A percentile compares a stretch with the other conserved stretches of the same genome.
Evolutionary conservation across 1,140 invertebrate species (phyloP).

Genomic region (Adoxophyes honmai): DNA sequence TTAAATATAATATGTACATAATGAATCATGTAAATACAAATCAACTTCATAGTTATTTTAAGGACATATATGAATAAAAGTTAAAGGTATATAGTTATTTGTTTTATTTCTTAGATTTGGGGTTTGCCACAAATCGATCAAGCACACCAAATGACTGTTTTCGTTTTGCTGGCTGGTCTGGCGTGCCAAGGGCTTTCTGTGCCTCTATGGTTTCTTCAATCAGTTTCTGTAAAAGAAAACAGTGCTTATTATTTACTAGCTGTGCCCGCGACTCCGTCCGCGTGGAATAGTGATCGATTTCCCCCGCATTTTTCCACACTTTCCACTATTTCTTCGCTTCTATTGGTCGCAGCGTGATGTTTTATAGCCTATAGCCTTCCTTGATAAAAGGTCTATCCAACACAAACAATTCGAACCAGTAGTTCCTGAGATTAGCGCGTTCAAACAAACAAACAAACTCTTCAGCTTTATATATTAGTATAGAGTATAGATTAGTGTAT

Average conservation of each 20-base stretch:
- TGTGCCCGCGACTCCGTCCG: too few species aligned
- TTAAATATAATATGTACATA: constrained; percentile 47
- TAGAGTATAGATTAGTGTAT: too few species aligned
- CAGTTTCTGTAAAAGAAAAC: constrained; percentile 78
- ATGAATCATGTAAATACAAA: constrained; percentile 47
- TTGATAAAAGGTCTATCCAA: too few species aligned
- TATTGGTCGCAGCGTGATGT: too few species aligned
- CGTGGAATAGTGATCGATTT: too few species aligned
- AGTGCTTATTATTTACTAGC: constrained; percentile 10
- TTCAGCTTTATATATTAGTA: too few species aligned
- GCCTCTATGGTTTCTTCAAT: constrained; percentile 69
- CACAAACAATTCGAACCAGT: too few species aligned
- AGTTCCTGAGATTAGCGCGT: too few species aligned
- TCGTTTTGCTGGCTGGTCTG: constrained; percentile 41
- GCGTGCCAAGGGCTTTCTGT: constrained; percentile 43
- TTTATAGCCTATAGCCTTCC: too few species aligned
- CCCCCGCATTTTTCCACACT: neutral
- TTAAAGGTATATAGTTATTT: constrained; percentile 23
- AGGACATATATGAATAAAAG: constrained; percentile 30
- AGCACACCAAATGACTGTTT: constrained; percentile 79
- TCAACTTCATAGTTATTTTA: constrained; percentile 17
- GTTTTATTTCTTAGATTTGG: constrained; percentile 60
- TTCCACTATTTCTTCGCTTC: too few species aligned
- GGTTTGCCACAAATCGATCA: constrained; percentile 80
- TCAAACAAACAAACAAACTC: too few species aligned